A percentile compares a stretch with the other conserved stretches of the same genome.
Conservation (phyloP, 2,888 invertebrate species). For the Eurytoma californica region DNA sequence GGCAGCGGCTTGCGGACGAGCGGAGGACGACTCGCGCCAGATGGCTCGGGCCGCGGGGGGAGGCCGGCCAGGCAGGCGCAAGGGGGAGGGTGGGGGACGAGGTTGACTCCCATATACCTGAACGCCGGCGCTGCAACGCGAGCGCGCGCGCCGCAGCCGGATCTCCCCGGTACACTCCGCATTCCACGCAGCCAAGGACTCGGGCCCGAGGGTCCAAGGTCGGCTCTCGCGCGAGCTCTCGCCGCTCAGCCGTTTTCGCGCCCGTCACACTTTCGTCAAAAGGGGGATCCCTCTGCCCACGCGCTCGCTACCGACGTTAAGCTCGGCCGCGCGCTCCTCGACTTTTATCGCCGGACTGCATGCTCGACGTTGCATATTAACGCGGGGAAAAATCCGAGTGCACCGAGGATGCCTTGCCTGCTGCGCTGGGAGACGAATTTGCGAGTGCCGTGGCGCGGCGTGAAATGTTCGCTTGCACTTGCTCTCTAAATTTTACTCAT, state of each 20-base stretch:
- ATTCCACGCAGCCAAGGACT: constrained; percentile 55
- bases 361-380: too few species aligned
- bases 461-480: too few species aligned
- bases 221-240: constrained; percentile 27
- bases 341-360: background rate
- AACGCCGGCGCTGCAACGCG: constrained; percentile 10
- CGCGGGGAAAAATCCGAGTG: too few species aligned
- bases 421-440: too few species aligned
- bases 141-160: constrained; percentile 43
- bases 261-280: constrained; percentile 23
- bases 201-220: constrained; percentile 51
- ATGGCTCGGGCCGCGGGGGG: too few species aligned
- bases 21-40: too few species aligned
- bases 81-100: background rate
- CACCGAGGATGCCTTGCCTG: too few species aligned
- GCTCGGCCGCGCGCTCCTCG: background rate
- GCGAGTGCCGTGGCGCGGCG: too few species aligned
- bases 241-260: constrained; percentile 12
- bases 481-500: too few species aligned
- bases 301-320: background rate
- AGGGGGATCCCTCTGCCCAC: background rate
- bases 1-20: too few species aligned
- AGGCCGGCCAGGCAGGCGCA: too few species aligned
- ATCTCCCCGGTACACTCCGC: constrained; percentile 52
- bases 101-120: too few species aligned